Evolutionary conservation across 2,888 invertebrate genomes (phyloP).

Genomic region (Shargacucullia verbasci): DNA sequence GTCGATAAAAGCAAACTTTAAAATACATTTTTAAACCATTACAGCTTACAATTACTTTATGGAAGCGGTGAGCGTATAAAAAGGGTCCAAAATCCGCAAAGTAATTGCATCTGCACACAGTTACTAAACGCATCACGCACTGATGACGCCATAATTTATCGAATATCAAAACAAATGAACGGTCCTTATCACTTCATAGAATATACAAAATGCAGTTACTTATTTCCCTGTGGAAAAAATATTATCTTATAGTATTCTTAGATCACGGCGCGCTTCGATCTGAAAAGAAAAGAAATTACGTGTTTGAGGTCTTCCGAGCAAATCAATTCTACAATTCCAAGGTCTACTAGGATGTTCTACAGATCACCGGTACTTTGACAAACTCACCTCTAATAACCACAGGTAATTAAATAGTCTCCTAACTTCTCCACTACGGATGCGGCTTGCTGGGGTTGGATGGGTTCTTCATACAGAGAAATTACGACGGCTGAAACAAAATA

Average conservation of each 20-base stretch:
- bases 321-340: not conserved
- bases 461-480: slow-evolving; percentile 98
- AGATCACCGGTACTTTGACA: not conserved
- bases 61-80: slow-evolving; percentile 88
- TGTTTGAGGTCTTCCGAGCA: slow-evolving; percentile 32
- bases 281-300: slow-evolving; percentile 73
- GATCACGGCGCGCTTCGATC: slow-evolving; percentile 89
- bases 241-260: slow-evolving; percentile 89
- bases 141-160: slow-evolving; percentile 86
- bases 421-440: slow-evolving; percentile 99
- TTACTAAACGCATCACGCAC: slow-evolving; percentile 84
- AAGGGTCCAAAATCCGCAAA: slow-evolving; percentile 86
- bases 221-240: slow-evolving; percentile 90
- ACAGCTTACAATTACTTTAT: slow-evolving; percentile 84
- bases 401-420: slow-evolving; percentile 98
- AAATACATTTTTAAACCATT: slow-evolving; percentile 83
- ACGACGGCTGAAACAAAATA: slow-evolving; percentile 94
- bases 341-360: not conserved
- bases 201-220: slow-evolving; percentile 90
- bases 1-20: slow-evolving; percentile 83
- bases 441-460: slow-evolving; percentile 98
- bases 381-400: slow-evolving; percentile 96
- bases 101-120: slow-evolving; percentile 84
- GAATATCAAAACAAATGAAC: slow-evolving; percentile 89
- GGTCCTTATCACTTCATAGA: slow-evolving; percentile 89